Evolutionary conservation across 1,140 invertebrate species (phyloP), one percentile per base, ranked within the genome.

Genomic region (Panagrolaimus sp.): DNA sequence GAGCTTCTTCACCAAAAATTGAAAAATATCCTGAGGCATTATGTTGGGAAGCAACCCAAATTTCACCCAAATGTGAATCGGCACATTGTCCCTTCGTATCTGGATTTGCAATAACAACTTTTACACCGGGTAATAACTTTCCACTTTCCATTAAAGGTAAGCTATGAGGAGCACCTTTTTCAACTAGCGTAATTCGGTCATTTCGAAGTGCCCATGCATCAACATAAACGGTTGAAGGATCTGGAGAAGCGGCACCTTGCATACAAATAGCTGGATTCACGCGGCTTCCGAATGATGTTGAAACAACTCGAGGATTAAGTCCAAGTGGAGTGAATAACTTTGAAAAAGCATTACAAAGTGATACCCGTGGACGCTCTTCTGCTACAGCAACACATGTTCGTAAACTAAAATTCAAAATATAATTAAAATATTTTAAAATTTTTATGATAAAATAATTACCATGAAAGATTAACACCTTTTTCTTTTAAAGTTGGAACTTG

Each of bases 21-120:
- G 92, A 96, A 83, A 93, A 98, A 84, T 98, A 98, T 7, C 96
- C 96, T 82, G 91, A 93, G 0, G 96, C 92, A 83, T 93, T 97
- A 84, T 98, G 94, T 4, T 91, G 89, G 57, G 92, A 92, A 83
- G 95, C 92, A 9, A 90, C 89, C 90, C 90, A 91, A 75, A 90
- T 89, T 86, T 98, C 96, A 65, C 96, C 96, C 16, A 99, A 87
- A 87, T 98, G 94, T 0, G 95, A 98, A 82, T 99, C 96, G 0
- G 95, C 96, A 84, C 95, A 98, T 84, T 98, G 96, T 2, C 96
- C 96, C 82, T 96, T 96, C 0, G 96, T 98, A 79, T 99, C 96
- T 4, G 96, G 95, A 87, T 99, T 98, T 0, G 96, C 96, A 72
- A 98, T 99, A 61, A 98, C 87, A 16, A 97, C 92, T 87, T 96